Conservation (phyloP, 2,797 vertebrate species). For the Eospalax fontanierii region DNA sequence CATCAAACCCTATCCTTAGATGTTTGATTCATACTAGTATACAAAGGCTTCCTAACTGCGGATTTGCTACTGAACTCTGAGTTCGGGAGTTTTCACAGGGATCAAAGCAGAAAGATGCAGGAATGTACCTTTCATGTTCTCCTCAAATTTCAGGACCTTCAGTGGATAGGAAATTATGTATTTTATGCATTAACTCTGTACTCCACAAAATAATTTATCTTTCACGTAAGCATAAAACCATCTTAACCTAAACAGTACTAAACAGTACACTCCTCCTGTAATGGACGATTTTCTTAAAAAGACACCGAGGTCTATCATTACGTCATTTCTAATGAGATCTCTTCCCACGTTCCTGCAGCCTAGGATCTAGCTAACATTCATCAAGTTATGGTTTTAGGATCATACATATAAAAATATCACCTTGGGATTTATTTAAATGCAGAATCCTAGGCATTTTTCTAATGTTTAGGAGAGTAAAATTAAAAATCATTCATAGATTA, state of each 20-base stretch:
- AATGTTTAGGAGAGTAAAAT: background rate
- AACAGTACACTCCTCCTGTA: background rate
- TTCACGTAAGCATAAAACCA: background rate
- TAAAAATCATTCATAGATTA: background rate
- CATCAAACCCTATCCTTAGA: background rate
- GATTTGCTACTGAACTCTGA: background rate
- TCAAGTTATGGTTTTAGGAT: conserved; percentile 9
- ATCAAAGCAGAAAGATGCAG: background rate
- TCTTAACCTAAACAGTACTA: background rate
- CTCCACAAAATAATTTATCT: conserved; percentile 2
- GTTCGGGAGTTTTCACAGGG: background rate
- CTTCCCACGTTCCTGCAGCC: background rate
- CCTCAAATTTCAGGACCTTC: background rate
- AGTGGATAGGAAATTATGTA: background rate
- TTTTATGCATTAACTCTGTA: background rate
- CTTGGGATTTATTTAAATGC: background rate
- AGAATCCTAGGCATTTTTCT: background rate
- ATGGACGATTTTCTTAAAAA: background rate
- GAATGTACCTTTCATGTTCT: background rate
- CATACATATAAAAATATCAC: background rate
- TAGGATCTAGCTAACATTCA: background rate
- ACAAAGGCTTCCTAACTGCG: background rate
- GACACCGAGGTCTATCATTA: background rate
- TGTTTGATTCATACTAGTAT: background rate
- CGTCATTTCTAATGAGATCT: background rate